Evolutionary conservation across 2,888 invertebrate genomes (phyloP).

Genomic region (Machimus atricapillus): DNA sequence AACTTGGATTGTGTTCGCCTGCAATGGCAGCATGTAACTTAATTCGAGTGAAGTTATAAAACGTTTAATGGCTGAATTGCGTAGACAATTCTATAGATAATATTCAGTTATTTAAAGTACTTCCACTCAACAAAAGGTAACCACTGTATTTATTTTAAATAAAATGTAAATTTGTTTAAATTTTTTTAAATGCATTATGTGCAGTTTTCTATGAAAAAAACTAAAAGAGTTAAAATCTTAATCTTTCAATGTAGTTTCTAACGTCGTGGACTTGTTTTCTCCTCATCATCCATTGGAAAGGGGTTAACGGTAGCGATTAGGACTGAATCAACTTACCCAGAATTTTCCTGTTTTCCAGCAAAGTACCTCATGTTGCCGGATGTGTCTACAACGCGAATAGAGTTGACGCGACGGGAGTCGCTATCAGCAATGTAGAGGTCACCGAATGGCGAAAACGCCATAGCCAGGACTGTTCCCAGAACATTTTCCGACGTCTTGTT

Average conservation of each 20-base stretch:
- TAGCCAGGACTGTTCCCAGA: slow-evolving; percentile 84
- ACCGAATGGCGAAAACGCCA: slow-evolving; percentile 91
- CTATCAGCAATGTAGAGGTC: slow-evolving; percentile 93
- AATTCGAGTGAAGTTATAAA: too few species aligned
- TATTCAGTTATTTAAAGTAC: too few species aligned
- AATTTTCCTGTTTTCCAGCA: slow-evolving; percentile 80
- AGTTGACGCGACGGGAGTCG: slow-evolving; percentile 85
- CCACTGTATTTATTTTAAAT: too few species aligned
- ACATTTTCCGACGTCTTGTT: slow-evolving; percentile 71
- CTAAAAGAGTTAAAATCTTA: neutral
- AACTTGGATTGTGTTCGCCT: too few species aligned
- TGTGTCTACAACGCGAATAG: slow-evolving; percentile 83
- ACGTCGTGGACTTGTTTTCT: neutral
- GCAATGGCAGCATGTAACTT: too few species aligned
- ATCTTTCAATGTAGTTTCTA: neutral
- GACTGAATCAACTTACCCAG: slow-evolving; percentile 54
- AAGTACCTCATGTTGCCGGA: slow-evolving; percentile 90
- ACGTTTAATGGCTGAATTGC: too few species aligned
- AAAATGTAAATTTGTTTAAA: too few species aligned
- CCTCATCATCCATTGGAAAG: neutral
- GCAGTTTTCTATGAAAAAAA: neutral
- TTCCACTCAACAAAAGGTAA: too few species aligned
- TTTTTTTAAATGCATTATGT: neutral
- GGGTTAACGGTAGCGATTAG: slow-evolving; percentile 26
- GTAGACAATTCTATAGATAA: too few species aligned